Base-by-base conservation (phyloP, 1,140 invertebrate genomes). In the Temnothorax nylanderi region DNA sequence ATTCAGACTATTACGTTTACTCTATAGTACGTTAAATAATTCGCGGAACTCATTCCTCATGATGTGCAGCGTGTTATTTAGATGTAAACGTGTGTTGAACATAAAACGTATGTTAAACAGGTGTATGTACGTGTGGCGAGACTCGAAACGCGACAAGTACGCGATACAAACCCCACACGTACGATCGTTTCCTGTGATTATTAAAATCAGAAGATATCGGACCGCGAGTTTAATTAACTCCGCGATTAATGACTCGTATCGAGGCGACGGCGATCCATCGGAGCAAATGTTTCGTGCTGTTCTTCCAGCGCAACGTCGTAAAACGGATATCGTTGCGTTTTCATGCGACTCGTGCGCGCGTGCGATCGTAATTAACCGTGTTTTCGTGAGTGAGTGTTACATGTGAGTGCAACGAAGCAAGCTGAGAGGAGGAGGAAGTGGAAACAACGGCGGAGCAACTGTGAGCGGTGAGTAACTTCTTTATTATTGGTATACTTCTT, bases 151-250 rank as follows among this genome's bases (percentile, higher is more conserved):
- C 58, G 58, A 60, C 58, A 60, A 58, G 3, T 10, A 26, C n/a
- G 37, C 37, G 65, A 67, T 21, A 34, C 60, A 16, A 34, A 34
- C 13, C 26, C 11, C 32, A 3, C 41, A 16, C 64, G 13, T 26
- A 26, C 64, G 10, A 65, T 47, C 47, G 41, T 69, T 47, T 69
- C 21, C 65, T 13, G 65, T 10, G 65, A 69, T 49, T 69, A 69
- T 69, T 69, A 69, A 69, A 69, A 69, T 69, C 65, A 13, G 65
- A 44, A 69, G 41, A 49, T 69, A 69, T 69, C 21, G 65, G 21
- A 32, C 41, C 65, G 65, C 41, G 65, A 47, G 21, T 69, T 69
- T 69, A 69, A 69, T 69, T 69, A 69, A 69, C 65, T 69, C 21
- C 6, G 41, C 65, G 65, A 47, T 69, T 69, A 69, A 69, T 69